A percentile compares a stretch with the other conserved stretches of the same genome.
These are phyloP conservation scores for Tychaedon coryphoeus DNA, from an alignment of 2,113 vertebrate species.

Conservation along the genomic window DNA sequence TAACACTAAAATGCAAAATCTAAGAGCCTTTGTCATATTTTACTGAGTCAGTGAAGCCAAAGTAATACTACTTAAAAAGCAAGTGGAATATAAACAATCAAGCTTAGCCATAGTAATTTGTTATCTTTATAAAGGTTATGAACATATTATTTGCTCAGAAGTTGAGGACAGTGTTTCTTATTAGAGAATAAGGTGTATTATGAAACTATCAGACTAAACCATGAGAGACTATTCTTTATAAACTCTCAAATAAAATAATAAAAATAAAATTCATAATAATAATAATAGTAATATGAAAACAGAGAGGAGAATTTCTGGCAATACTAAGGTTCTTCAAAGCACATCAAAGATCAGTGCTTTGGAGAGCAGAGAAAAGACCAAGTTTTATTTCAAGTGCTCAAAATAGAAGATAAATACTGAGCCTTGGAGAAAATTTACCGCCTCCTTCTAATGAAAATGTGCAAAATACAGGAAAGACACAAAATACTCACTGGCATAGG, in stretches of 20 bases:
- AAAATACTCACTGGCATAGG: constrained; percentile 94
- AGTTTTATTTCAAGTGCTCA: neutral
- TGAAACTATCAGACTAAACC: neutral
- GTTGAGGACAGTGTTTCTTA: neutral
- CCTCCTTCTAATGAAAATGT: neutral
- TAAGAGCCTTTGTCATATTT: neutral
- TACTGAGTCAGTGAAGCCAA: neutral
- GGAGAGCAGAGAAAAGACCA: neutral
- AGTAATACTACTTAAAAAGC: neutral
- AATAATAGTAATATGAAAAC: neutral
- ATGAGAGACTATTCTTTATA: neutral
- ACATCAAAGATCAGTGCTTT: neutral
- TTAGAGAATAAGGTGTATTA: neutral
- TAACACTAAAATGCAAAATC: neutral
- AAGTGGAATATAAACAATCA: neutral
- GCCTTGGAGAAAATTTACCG: neutral
- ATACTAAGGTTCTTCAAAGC: neutral
- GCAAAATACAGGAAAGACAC: neutral
- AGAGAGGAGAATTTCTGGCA: neutral
- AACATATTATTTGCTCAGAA: constrained; percentile 1
- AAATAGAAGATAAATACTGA: neutral
- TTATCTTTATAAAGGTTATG: neutral
- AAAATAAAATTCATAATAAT: neutral
- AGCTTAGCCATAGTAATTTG: neutral
- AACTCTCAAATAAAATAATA: neutral